Evolutionary conservation across 2,113 vertebrate genomes (phyloP), one percentile per base, ranked within the genome.

Genomic region (Psilopogon haemacephalus): DNA sequence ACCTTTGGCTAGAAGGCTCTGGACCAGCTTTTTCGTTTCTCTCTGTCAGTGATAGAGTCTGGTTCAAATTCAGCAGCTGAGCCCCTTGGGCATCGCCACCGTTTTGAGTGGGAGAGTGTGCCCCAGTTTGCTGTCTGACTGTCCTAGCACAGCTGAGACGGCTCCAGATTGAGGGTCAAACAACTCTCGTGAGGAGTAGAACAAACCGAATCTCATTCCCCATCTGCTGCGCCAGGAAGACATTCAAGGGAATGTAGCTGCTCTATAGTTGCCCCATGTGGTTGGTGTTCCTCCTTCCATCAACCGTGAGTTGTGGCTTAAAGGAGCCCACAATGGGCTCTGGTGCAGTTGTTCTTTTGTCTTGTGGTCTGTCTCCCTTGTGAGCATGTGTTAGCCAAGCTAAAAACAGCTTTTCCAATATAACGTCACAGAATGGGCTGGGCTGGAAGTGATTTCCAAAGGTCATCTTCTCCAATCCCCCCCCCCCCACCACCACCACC

Each of bases 61-160:
- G 71, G 19, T 37, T 6, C 33, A 5, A 21, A 35, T 32, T 15
- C 20, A 21, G 26, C 8, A 9, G 24, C 35, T 0, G 0, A 24
- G 5, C 24, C 42, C 24, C 27, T 52, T 78, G 3, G 0, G 68
- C n/a, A 27, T 83, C 9, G 0, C 56, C n/a, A 2, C 33, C 11
- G 0, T n/a, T 67, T 67, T 12, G 33, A 10, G 52, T 8, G n/a
- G 24, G 37, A 70, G 42, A 6, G 2, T 6, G 26, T 1, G 2
- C 35, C 52, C 32, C 16, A 3, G 13, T 35, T 70, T 52, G 9
- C 50, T 38, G 69, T 24, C 19, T 1, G 2, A 42, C n/a, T 27
- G 62, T 63, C 42, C 72, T 15, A 5, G 50, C 38, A 58, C 13
- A 15, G 81, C 56, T 79, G 52, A 76, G 35, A 13, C 13, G 17